Evolutionary conservation across 2,113 vertebrate genomes (phyloP), one percentile per base, ranked within the genome.

Genomic region (Percopsis transmontana): DNA sequence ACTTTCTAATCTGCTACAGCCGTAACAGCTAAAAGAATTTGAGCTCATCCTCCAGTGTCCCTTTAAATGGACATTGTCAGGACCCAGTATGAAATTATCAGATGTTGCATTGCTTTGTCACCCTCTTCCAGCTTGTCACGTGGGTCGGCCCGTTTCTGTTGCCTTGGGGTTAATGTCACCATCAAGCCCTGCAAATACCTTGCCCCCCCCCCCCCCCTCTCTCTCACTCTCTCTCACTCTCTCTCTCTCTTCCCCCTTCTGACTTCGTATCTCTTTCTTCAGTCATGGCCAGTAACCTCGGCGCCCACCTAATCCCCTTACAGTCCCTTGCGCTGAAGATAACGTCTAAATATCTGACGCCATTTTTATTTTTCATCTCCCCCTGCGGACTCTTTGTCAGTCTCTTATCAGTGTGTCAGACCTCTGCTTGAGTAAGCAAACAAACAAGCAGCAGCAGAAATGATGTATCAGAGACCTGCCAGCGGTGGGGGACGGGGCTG

Each of bases 361-460:
- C 66, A 69, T 87, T 88, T 86, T 76, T 75, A 68, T 78, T 72
- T 80, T 54, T 62, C 56, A 65, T 74, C 79, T 62, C 68, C 73
- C 65, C 61, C 41, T 42, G 50, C 81, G 76, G 85, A 73, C 57
- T 80, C 70, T 88, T 88, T 87, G 77, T 87, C 86, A 78, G 76
- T 76, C 82, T 84, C 67, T 83, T 83, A 85, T 88, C 78, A 72
- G 74, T 87, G 83, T 85, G 87, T 87, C 87, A 82, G 68, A 55
- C 70, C 76, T 77, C 66, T 82, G 80, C 82, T 78, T 79, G 83
- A 87, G 79, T 81, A 84, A 87, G 87, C 83, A 91, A 88, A 90
- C 83, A 90, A 88, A 85, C 81, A 72, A 71, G 77, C 67, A 70
- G 77, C 55, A 78, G 72, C 66, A 80, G 70, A 85, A 77, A 85